Evolutionary conservation across 2,113 vertebrate species (phyloP).

Genomic region (Saccopteryx bilineata): DNA sequence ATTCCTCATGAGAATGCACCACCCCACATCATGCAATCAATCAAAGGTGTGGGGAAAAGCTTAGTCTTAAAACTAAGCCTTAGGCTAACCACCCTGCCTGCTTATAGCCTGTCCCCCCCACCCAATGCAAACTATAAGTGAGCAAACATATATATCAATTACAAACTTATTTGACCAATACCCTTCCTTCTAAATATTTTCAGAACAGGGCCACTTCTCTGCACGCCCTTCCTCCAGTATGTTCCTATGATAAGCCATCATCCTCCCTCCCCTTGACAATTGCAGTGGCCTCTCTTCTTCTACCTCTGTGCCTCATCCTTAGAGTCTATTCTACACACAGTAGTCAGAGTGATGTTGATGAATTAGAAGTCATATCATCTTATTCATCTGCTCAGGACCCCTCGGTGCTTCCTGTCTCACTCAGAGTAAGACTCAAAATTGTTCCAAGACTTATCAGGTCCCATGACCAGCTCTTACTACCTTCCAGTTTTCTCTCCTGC

Average conservation of each 20-base stretch:
- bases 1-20: too few relatives aligned
- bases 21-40: too few relatives aligned
- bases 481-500: not conserved
- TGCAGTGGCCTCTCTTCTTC: not conserved
- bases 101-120: too few relatives aligned
- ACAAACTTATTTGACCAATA: too few relatives aligned
- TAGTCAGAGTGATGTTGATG: not conserved
- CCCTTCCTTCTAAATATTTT: not conserved
- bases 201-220: not conserved
- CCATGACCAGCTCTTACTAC: too few relatives aligned
- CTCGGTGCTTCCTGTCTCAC: not conserved
- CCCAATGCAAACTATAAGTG: too few relatives aligned
- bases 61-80: too few relatives aligned
- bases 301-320: not conserved
- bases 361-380: not conserved
- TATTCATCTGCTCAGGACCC: not conserved
- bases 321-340: not conserved
- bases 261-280: not conserved
- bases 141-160: too few relatives aligned
- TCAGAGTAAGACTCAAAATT: not conserved
- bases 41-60: too few relatives aligned
- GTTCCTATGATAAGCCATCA: not conserved
- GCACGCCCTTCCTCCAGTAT: not conserved
- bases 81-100: too few relatives aligned
- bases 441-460: not conserved